Conservation (phyloP, 23 tunicate species). For the Aplidium turbinatum region DNA sequence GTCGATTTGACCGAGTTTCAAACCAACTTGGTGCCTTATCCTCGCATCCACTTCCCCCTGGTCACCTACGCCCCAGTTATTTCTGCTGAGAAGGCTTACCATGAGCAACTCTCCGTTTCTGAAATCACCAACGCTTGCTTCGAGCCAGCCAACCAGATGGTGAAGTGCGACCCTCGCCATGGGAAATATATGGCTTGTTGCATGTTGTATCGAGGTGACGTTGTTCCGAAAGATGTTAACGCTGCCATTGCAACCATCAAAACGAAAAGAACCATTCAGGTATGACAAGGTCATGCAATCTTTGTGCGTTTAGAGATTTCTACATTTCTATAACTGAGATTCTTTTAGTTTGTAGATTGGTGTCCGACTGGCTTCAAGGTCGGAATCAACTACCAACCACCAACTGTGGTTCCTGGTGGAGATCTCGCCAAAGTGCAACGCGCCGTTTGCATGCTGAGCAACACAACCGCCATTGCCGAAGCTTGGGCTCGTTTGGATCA, state of each 20-base stretch:
- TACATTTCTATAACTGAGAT: background rate
- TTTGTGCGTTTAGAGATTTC: background rate
- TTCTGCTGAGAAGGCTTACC: constrained; percentile 86
- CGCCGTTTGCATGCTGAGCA: constrained; percentile 92
- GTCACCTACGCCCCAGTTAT: constrained; percentile 88
- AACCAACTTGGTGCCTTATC: constrained; percentile 90
- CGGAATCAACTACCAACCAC: constrained; percentile 89
- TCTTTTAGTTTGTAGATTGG: constrained; percentile 84
- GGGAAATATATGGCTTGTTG: constrained; percentile 98
- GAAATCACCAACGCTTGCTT: constrained; percentile 88
- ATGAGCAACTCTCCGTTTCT: constrained; percentile 78
- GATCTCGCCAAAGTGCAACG: constrained; percentile 92
- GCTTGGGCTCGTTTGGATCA: constrained; percentile 94
- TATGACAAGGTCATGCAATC: background rate
- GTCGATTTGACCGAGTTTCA: constrained; percentile 91
- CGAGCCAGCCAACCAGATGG: constrained; percentile 92
- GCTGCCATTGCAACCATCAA: constrained; percentile 87
- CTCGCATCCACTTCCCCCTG: constrained; percentile 87
- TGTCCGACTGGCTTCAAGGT: constrained; percentile 94
- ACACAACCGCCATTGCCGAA: constrained; percentile 90
- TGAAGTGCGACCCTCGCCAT: constrained; percentile 92
- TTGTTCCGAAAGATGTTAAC: constrained; percentile 87
- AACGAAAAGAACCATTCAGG: constrained; percentile 78
- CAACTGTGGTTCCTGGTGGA: constrained; percentile 90
- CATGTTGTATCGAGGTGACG: constrained; percentile 87